Conservation (phyloP, 2,888 invertebrate genomes). For the Agrenia bidenticulata region DNA sequence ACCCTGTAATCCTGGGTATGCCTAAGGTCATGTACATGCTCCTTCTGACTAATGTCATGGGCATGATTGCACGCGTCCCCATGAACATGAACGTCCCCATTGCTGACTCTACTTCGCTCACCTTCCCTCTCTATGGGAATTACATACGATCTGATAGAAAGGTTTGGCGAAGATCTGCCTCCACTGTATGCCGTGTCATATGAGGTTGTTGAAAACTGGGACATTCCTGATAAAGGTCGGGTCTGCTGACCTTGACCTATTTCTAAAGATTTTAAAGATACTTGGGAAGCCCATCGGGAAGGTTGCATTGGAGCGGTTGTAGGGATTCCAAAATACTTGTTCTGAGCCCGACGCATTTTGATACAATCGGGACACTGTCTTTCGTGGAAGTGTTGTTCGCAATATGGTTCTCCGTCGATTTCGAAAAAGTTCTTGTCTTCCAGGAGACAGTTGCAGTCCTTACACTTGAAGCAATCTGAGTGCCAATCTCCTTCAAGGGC, state of each 20-base stretch:
- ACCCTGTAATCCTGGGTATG: conserved; percentile 2
- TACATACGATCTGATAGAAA: conserved; percentile 23
- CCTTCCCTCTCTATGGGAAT: conserved; percentile 37
- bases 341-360: conserved; percentile 49
- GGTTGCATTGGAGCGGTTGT: conserved; percentile 30
- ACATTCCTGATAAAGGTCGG: conserved; percentile 30
- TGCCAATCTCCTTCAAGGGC: conserved; percentile 44
- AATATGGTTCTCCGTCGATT: conserved; percentile 50
- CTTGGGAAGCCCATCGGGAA: conserved; percentile 36
- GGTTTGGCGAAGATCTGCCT: conserved; percentile 25
- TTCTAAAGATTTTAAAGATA: conserved; percentile 37
- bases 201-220: conserved; percentile 26
- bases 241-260: neutral
- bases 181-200: conserved; percentile 23
- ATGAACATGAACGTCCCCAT: conserved; percentile 22
- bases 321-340: conserved; percentile 46
- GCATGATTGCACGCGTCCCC: conserved; percentile 22
- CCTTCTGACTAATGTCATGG: conserved; percentile 18
- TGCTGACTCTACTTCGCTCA: conserved; percentile 2
- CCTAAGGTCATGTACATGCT: neutral
- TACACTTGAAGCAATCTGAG: conserved; percentile 40
- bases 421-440: conserved; percentile 50
- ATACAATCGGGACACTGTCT: conserved; percentile 53
- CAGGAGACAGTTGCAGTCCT: conserved; percentile 46
- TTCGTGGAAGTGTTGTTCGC: conserved; percentile 51